These are phyloP conservation scores for Labeo rohita DNA, from an alignment of 2,113 vertebrate species.

Conservation along the genomic window DNA sequence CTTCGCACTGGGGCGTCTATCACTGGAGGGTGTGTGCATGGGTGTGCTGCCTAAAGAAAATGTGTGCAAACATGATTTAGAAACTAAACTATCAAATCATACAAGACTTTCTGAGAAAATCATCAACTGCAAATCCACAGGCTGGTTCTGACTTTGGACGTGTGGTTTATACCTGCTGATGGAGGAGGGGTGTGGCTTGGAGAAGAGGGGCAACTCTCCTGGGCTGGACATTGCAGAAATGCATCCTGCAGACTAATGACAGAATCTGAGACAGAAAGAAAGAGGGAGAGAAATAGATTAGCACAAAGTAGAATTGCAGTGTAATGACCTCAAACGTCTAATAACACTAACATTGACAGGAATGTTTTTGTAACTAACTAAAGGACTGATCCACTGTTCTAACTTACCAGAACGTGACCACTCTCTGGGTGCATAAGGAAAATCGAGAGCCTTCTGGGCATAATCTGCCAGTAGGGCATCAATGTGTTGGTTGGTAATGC, in stretches of 20 bases:
- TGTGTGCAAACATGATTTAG: not conserved
- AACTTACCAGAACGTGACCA: slow-evolving; percentile 83
- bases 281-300: not conserved
- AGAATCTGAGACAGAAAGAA: slow-evolving; percentile 78
- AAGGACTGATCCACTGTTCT: not conserved
- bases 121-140: too few relatives aligned
- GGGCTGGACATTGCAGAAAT: slow-evolving; percentile 76
- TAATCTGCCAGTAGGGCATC: slow-evolving; percentile 87
- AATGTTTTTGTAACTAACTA: not conserved
- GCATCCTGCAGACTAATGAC: slow-evolving; percentile 85
- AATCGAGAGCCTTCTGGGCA: slow-evolving; percentile 88
- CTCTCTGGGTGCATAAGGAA: slow-evolving; percentile 86
- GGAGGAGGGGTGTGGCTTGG: slow-evolving; percentile 71
- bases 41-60: slow-evolving; percentile 70
- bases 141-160: too few relatives aligned
- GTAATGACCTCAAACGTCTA: not conserved
- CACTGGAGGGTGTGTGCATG: slow-evolving; percentile 67
- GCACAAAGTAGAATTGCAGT: not conserved
- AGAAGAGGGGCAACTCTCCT: slow-evolving; percentile 71
- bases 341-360: not conserved
- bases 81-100: not conserved
- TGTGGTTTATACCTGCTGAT: slow-evolving; percentile 72
- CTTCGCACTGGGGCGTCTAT: slow-evolving; percentile 64
- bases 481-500: slow-evolving; percentile 82
- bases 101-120: too few relatives aligned